These are phyloP conservation scores for Spilosoma lubricipeda DNA, from an alignment of 2,888 invertebrate genomes.

Conservation along the genomic window DNA sequence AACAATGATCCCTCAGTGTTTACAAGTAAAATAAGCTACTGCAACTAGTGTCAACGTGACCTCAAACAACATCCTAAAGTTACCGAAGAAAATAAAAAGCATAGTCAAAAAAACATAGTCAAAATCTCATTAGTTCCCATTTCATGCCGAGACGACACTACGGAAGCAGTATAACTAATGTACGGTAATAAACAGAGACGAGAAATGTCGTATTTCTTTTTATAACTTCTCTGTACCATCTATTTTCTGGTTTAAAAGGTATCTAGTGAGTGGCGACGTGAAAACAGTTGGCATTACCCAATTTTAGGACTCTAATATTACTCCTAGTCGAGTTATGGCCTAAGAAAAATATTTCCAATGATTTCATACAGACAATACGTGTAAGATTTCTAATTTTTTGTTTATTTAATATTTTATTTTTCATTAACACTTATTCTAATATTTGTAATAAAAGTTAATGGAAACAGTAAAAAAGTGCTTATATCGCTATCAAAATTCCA, in stretches of 20 bases:
- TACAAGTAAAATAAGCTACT: slow-evolving; percentile 26
- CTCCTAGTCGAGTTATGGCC: slow-evolving; percentile 37
- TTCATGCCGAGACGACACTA: slow-evolving; percentile 85
- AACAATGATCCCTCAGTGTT: not conserved
- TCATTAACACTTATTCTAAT: not conserved
- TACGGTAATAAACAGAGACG: slow-evolving; percentile 84
- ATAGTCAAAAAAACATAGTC: slow-evolving; percentile 87
- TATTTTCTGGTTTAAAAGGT: slow-evolving; percentile 83
- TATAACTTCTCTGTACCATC: slow-evolving; percentile 81
- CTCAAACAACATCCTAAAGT: slow-evolving; percentile 69
- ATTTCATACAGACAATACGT: slow-evolving; percentile 20
- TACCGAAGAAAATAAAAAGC: slow-evolving; percentile 81
- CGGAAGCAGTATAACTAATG: slow-evolving; percentile 86
- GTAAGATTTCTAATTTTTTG: not conserved
- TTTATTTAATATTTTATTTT: not conserved
- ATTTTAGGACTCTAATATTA: slow-evolving; percentile 49
- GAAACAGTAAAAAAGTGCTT: not conserved
- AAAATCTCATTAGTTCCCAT: slow-evolving; percentile 87
- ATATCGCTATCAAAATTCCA: no score
- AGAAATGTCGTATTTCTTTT: slow-evolving; percentile 85
- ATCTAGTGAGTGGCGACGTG: slow-evolving; percentile 67
- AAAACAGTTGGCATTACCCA: slow-evolving; percentile 48
- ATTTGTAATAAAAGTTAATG: no score
- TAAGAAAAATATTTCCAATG: slow-evolving; percentile 32
- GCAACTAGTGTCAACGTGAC: slow-evolving; percentile 59